Evolutionary conservation across 2,888 invertebrate genomes (phyloP).

Genomic region (Molorchus minor): DNA sequence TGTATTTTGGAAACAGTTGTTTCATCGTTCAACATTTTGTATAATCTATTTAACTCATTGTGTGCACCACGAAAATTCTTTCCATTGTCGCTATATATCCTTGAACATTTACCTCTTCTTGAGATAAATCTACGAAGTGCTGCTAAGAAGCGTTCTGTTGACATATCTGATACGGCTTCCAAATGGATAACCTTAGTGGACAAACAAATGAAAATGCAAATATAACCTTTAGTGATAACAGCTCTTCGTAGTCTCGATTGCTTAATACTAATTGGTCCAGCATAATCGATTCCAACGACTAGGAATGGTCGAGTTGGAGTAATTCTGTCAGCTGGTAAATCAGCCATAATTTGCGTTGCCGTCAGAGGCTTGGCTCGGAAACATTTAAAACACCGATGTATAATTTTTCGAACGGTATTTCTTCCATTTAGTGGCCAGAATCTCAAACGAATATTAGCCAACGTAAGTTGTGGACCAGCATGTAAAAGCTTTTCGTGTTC

Average conservation of each 20-base stretch:
- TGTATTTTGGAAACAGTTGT: neutral
- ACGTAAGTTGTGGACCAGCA: slow-evolving; percentile 26
- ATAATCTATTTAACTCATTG: slow-evolving; percentile 18
- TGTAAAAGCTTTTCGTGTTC: slow-evolving; percentile 27
- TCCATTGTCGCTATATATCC: slow-evolving; percentile 52
- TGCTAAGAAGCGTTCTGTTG: slow-evolving; percentile 49
- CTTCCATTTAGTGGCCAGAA: slow-evolving; percentile 23
- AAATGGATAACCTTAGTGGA: slow-evolving; percentile 51
- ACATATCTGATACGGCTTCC: slow-evolving; percentile 48
- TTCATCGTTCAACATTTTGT: neutral
- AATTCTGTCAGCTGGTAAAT: slow-evolving; percentile 28
- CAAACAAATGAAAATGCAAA: too few relatives aligned
- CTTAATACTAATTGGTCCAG: slow-evolving; percentile 43
- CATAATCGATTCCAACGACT: slow-evolving; percentile 41
- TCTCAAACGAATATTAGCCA: slow-evolving; percentile 15
- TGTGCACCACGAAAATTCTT: slow-evolving; percentile 53
- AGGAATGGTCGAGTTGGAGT: slow-evolving; percentile 19
- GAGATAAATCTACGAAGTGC: slow-evolving; percentile 49
- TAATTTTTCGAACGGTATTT: slow-evolving; percentile 24
- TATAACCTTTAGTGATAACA: slow-evolving; percentile 43
- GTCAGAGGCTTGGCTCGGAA: slow-evolving; percentile 25
- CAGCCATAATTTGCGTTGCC: slow-evolving; percentile 32
- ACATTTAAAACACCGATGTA: slow-evolving; percentile 28
- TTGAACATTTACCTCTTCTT: slow-evolving; percentile 45
- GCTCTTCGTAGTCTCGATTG: slow-evolving; percentile 30